phyloP scores from a whole-genome alignment of 1,140 invertebrate species.

The Eciton burchellii region DNA sequence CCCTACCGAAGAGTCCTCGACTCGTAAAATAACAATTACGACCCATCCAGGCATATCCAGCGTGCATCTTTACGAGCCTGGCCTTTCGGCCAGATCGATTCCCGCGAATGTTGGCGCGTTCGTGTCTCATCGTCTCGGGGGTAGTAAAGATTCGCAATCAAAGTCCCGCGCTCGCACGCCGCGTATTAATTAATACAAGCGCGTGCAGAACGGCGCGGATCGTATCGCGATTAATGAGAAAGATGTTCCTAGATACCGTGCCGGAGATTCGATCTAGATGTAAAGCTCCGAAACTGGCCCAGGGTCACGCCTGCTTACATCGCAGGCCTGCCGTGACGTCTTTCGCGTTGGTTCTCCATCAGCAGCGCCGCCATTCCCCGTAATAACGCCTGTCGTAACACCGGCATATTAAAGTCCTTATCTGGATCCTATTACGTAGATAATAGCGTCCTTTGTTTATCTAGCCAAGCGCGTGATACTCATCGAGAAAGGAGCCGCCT shows the following conservation, averaged over 20 bases:
- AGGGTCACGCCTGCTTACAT: constrained; percentile 17
- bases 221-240: neutral
- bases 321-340: neutral
- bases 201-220: neutral
- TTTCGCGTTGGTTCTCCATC: constrained; percentile 14
- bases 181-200: neutral
- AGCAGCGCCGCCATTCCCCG: neutral
- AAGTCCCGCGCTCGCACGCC: neutral
- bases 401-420: constrained; percentile 56
- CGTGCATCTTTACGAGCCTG: neutral
- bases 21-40: neutral
- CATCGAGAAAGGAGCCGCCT: constrained; percentile 18
- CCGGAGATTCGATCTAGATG: constrained; percentile 11
- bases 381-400: constrained; percentile 21
- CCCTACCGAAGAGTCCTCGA: neutral
- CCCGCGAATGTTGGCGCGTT: neutral
- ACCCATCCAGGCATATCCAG: neutral
- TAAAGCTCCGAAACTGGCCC: neutral
- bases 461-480: constrained; percentile 27
- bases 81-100: neutral
- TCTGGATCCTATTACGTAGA: constrained; percentile 49
- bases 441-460: constrained; percentile 53
- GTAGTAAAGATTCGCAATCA: constrained; percentile 18
- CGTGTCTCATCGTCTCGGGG: neutral
- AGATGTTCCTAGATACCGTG: neutral